phyloP scores from a whole-genome alignment of 2,797 vertebrate species.

The Amblyraja radiata region DNA sequence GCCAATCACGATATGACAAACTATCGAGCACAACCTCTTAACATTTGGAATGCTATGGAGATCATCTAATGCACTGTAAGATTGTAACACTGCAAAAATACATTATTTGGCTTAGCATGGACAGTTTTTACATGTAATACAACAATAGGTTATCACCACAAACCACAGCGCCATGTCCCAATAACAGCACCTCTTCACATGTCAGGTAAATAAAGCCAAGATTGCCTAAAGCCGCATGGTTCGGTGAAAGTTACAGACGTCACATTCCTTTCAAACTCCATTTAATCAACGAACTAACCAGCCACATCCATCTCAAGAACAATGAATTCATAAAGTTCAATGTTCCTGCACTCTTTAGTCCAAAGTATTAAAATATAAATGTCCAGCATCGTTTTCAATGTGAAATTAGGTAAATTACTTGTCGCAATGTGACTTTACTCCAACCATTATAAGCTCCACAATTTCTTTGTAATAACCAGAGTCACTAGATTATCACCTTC shows the following conservation, averaged over 20 bases:
- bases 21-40: too few relatives aligned
- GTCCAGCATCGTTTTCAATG: background rate
- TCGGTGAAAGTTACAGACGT: background rate
- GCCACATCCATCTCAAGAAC: background rate
- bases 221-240: background rate
- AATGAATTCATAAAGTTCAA: background rate
- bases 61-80: background rate
- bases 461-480: background rate
- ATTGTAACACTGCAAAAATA: background rate
- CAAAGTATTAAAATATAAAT: background rate
- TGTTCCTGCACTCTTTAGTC: background rate
- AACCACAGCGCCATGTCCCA: background rate
- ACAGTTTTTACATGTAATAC: background rate
- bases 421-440: too few relatives aligned
- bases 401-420: background rate
- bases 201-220: too few relatives aligned
- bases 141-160: background rate
- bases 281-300: background rate
- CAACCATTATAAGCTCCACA: background rate
- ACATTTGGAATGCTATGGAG: too few relatives aligned
- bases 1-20: background rate
- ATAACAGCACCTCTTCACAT: background rate
- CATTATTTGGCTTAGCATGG: background rate
- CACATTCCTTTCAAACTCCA: background rate
- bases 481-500: background rate